Conservation (phyloP, 2,888 invertebrate species). For the Cantharis lateralis region DNA sequence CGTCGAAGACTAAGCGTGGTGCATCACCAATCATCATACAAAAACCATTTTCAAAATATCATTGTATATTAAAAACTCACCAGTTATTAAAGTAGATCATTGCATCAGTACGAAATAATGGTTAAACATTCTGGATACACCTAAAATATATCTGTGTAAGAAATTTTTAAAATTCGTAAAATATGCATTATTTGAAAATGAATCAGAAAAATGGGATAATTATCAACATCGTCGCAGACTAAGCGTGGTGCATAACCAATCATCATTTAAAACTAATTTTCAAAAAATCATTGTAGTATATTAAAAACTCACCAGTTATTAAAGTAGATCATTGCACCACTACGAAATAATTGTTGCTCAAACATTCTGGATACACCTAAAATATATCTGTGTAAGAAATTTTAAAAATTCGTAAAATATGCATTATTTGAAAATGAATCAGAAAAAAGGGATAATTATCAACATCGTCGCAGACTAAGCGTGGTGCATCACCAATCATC, state of each 20-base stretch:
- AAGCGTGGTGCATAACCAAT: constrained; percentile 48
- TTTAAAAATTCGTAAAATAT: not conserved
- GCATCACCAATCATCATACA: constrained; percentile 45
- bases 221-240: constrained; percentile 27
- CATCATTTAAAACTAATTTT: constrained; percentile 67
- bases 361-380: not conserved
- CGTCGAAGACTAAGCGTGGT: constrained; percentile 42
- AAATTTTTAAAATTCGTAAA: not conserved
- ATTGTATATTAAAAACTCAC: not conserved
- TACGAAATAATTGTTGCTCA: no score
- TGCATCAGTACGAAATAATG: no score
- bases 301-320: not conserved
- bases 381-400: not conserved
- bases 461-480: constrained; percentile 36
- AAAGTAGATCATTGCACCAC: not conserved
- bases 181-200: not conserved
- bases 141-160: not conserved
- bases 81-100: not conserved
- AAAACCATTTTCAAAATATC: constrained; percentile 65
- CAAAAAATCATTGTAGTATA: not conserved
- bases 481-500: constrained; percentile 49
- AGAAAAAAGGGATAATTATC: not conserved
- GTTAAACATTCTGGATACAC: not conserved
- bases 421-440: not conserved
- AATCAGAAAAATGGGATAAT: not conserved